Base-by-base conservation (phyloP, 2,797 vertebrate genomes). In the Chelidonichthys spinosus region DNA sequence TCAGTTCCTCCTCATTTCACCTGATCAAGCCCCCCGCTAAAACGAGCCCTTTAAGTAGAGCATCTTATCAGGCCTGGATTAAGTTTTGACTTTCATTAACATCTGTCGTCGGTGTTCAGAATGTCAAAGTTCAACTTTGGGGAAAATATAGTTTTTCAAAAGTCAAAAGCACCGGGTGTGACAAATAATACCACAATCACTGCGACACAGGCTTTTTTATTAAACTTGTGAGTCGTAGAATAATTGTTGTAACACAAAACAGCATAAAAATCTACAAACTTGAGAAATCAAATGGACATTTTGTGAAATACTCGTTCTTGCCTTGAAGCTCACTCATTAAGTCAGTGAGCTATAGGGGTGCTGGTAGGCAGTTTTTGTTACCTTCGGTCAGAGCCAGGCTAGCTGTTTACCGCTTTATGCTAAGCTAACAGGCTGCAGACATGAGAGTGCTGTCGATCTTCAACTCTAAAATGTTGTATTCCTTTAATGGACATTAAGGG, bases 1-100 rank as follows among this genome's bases (percentile, higher is more conserved):
- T 94, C 93, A 94, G 91, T 89, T 92, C 90, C 86, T 90, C 90
- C 93, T 94, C 90, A 94, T 89, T 90, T 90, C 90, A 92, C 90
- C 85, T 86, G 87, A 91, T 86, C 83, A 73, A 84, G 84, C 89
- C 92, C 87, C 89, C 87, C 47, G 81, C 85, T 84, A 90, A 90
- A 92, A 83, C 11, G 53, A 85, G 79, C 67, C 72, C 70, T 81
- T 85, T 91, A 90, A 89, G 89, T 85, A 81, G 82, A 90, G 79
- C 88, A 79, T 91, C 86, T 92, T 92, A 92, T 93, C 92, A 92
- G 88, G 85, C 82, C 83, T 59, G 89, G 90, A 93, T 93, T 93
- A 92, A 87, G 89, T 87, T 88, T 79, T 86, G 87, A 90, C 89
- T 92, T 92, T 93, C 91, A 94, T 93, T 92, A 93, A 89, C 89